Percentiles rank a stretch among this genome's conserved stretches.
Evolutionary conservation across 1,140 invertebrate genomes (phyloP).

Genomic region (Eubasilissa regina): DNA sequence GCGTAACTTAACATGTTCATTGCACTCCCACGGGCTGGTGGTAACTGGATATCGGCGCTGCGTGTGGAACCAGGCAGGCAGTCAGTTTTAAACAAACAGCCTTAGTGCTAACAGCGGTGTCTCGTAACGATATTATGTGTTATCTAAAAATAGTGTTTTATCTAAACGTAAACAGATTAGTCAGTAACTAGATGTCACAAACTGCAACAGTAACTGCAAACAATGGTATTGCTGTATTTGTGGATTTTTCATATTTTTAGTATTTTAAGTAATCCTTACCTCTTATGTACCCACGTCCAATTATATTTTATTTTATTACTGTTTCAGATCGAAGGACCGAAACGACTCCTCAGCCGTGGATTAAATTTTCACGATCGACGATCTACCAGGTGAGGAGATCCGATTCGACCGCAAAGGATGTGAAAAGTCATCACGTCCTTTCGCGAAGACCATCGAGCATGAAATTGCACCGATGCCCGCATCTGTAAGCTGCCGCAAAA

Average conservation of each 20-base stretch:
- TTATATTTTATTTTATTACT: not conserved
- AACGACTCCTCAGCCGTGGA: constrained; percentile 21
- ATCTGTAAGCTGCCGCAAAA: constrained; percentile 5
- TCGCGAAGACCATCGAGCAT: not conserved
- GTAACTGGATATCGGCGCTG: too few relatives aligned
- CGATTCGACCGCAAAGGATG: constrained; percentile 4
- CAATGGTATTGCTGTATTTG: too few relatives aligned
- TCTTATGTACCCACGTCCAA: too few relatives aligned
- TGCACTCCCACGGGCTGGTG: constrained; percentile 9
- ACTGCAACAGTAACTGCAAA: too few relatives aligned
- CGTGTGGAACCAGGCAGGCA: too few relatives aligned
- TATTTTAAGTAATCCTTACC: too few relatives aligned
- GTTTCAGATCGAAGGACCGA: constrained; percentile 12
- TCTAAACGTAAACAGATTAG: too few relatives aligned
- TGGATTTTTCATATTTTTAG: too few relatives aligned
- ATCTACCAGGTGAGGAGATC: not conserved
- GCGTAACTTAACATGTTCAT: constrained; percentile 1
- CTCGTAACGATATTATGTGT: too few relatives aligned
- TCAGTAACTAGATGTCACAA: too few relatives aligned
- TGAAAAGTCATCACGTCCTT: not conserved
- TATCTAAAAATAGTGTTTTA: too few relatives aligned
- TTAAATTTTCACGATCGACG: not conserved
- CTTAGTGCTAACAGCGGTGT: not conserved
- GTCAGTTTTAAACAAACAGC: not conserved
- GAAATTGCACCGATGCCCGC: not conserved